Evolutionary conservation across 2,113 vertebrate genomes (phyloP).

Genomic region (Pterocles orientalis): DNA sequence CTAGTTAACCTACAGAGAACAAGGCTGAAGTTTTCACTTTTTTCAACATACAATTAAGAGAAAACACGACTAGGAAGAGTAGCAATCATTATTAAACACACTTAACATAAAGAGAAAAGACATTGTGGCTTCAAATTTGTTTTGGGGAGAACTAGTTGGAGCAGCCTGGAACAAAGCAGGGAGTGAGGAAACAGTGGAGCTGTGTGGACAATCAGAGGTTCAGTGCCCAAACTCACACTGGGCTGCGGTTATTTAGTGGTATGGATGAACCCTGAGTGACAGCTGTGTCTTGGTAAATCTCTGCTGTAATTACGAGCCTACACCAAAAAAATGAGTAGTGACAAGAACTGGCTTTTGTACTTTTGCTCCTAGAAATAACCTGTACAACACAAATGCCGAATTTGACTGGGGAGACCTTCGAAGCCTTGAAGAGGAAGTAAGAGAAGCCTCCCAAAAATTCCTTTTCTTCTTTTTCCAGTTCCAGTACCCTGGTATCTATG

Average conservation of each 20-base stretch:
- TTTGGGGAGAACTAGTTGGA: not conserved
- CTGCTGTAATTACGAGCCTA: not conserved
- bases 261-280: too few relatives aligned
- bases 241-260: not conserved
- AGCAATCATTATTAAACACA: not conserved
- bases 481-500: conserved; percentile 82
- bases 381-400: conserved; percentile 84
- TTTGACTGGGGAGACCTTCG: conserved; percentile 91
- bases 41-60: not conserved
- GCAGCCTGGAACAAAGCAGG: not conserved
- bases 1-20: not conserved
- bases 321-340: accelerated
- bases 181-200: not conserved
- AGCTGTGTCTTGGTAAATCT: not conserved
- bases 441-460: conserved; percentile 49
- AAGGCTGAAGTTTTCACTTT: not conserved
- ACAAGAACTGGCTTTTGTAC: not conserved
- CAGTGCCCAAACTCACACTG: not conserved
- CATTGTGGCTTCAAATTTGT: not conserved
- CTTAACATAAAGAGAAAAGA: not conserved
- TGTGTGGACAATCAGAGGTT: not conserved
- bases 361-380: conserved; percentile 77
- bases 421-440: conserved; percentile 75
- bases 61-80: accelerated
- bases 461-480: conserved; percentile 81